These are phyloP conservation scores for Eremophila alpestris DNA, from an alignment of 2,797 vertebrate species.

Conservation along the genomic window DNA sequence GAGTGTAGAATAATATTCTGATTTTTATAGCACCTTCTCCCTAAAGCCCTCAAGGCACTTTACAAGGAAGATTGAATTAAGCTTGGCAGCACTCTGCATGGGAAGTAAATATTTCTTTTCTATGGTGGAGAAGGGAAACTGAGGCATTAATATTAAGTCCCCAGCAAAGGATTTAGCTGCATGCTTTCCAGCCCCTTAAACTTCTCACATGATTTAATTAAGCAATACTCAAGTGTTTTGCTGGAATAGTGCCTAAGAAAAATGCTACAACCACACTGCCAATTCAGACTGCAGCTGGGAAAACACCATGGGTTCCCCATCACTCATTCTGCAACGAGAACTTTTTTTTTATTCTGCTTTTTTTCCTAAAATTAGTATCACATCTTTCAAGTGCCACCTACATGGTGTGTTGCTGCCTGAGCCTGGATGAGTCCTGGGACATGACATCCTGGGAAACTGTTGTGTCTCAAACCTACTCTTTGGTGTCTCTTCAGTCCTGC, in stretches of 20 bases:
- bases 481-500: neutral
- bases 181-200: constrained; percentile 12
- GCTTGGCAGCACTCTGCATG: neutral
- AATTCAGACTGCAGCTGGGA: neutral
- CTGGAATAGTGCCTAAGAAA: constrained; percentile 27
- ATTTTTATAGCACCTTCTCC: constrained; percentile 35
- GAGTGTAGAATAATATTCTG: constrained; percentile 5
- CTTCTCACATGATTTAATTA: constrained; percentile 40
- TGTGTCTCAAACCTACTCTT: neutral
- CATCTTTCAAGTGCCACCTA: neutral
- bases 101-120: constrained; percentile 32
- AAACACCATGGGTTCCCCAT: neutral
- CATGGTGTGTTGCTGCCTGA: accelerated
- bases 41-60: neutral
- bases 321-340: neutral
- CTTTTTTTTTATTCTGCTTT: neutral
- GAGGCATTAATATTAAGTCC: constrained; percentile 41
- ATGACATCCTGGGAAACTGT: accelerated
- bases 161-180: neutral
- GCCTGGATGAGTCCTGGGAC: neutral
- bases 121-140: constrained; percentile 25
- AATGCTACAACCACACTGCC: neutral
- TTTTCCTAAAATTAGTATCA: neutral
- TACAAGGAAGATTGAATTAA: constrained; percentile 51
- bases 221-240: neutral